These are phyloP conservation scores for Zingel zingel DNA, from an alignment of 2,113 vertebrate species.

Conservation along the genomic window DNA sequence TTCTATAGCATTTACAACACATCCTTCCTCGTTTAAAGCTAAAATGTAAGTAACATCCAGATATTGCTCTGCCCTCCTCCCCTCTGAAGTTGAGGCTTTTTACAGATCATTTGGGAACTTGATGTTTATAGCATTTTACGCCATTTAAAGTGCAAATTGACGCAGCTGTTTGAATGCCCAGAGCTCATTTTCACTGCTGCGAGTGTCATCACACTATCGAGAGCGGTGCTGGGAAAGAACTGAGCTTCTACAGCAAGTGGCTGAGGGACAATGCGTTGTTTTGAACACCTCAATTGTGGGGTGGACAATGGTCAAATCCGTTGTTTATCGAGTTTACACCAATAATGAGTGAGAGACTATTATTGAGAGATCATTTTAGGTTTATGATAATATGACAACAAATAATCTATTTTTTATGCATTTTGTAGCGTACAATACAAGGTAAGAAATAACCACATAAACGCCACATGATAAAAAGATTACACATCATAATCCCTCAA, in stretches of 20 bases:
- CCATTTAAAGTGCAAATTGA: constrained; percentile 69
- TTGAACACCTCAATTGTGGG: not conserved
- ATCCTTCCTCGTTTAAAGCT: constrained; percentile 31
- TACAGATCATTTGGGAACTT: constrained; percentile 55
- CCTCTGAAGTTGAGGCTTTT: constrained; percentile 25
- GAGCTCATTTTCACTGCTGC: constrained; percentile 55
- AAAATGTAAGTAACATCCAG: constrained; percentile 53
- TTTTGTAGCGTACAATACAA: not conserved
- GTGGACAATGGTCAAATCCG: not conserved
- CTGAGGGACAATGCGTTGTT: constrained; percentile 14
- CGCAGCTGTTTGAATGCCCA: constrained; percentile 65
- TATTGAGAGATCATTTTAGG: not conserved
- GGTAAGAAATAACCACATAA: not conserved
- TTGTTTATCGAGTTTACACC: not conserved
- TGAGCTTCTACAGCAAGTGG: constrained; percentile 19
- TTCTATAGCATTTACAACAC: constrained; percentile 8
- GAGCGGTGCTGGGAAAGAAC: constrained; percentile 23
- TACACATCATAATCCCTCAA: constrained; percentile 2
- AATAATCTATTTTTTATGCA: not conserved
- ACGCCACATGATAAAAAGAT: not conserved
- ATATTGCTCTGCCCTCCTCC: constrained; percentile 24
- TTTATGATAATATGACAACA: not conserved
- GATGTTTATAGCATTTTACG: constrained; percentile 57
- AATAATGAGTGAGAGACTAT: not conserved
- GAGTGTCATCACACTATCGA: constrained; percentile 50